Evolutionary conservation across 2,888 invertebrate species (phyloP).

Genomic region (Fragum sueziense): DNA sequence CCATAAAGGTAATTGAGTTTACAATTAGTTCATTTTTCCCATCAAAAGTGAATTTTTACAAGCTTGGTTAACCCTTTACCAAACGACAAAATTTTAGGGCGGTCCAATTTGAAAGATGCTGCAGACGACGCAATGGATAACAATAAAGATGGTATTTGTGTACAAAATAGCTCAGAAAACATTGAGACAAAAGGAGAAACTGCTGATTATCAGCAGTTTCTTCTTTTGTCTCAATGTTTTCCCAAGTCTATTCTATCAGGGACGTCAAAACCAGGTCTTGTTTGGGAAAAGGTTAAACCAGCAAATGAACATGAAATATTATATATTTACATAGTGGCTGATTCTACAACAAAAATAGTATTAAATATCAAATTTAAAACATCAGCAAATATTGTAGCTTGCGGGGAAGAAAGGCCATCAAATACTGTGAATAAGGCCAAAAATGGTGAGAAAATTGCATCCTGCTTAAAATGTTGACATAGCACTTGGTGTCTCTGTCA

Average conservation of each 20-base stretch:
- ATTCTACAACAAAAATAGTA: slow-evolving; percentile 11
- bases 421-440: slow-evolving; percentile 4
- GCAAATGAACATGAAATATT: slow-evolving; percentile 13
- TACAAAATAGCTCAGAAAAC: no score
- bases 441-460: slow-evolving; percentile 25
- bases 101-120: no score
- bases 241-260: no score
- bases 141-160: no score
- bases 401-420: not conserved
- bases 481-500: slow-evolving; percentile 14
- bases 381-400: slow-evolving; percentile 17
- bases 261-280: no score
- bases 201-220: no score
- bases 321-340: slow-evolving; percentile 22
- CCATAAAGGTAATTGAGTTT: not conserved
- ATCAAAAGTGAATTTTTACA: not conserved
- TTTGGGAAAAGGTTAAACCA: no score
- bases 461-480: slow-evolving; percentile 20
- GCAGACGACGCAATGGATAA: no score
- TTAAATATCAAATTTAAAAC: slow-evolving; percentile 22
- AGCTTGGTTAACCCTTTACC: not conserved
- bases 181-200: no score
- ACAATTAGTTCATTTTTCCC: slow-evolving; percentile 4
- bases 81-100: no score
- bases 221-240: no score